Base-by-base conservation (phyloP, 2,113 vertebrate species). In the Saccopteryx leptura region DNA sequence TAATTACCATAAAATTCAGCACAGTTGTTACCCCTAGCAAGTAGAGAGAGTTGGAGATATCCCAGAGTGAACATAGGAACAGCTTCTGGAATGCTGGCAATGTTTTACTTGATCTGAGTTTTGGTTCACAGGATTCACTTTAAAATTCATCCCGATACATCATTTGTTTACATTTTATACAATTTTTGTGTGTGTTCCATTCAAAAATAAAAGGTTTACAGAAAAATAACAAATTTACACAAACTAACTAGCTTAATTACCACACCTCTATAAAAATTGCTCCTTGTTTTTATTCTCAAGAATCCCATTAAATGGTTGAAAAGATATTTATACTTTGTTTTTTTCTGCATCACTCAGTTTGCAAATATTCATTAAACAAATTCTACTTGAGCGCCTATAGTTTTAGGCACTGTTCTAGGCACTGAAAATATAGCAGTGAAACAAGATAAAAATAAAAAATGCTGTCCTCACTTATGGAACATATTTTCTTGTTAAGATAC, bases 1-100 rank as follows among this genome's bases (percentile, higher is more conserved):
- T 66, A 2, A 89, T 94, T 78, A 23, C 6, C 52, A 89, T 89
- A 93, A 94, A 74, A 81, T 15, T 81, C 39, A 91, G 24, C 19
- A 80, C n/a, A 31, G 13, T 21, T 7, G 14, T 74, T 71, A 52
- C 23, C 14, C 58, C 28, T 26, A 39, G 15, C 18, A 79, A 17
- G 12, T 69, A 83, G 8, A 90, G 26, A 68, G 15, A 71, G 24
- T 4, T 75, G n/a, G 60, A 23, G 15, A 52, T 72, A 7, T 24
- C 91, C 39, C 56, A 71, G 8, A 91, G 60, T 11, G 39, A 88
- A 81, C 65, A 28, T 11, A 28, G 0, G 1, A 88, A 23, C 48
- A 94, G 23, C 23, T 93, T 96, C 82, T 82, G 46, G 11, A 91
- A 86, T 63, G 21, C 39, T 21, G 28, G 3, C 65, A 74, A 39